phyloP scores from a whole-genome alignment of 2,113 vertebrate genomes.

The Eclectus roratus region DNA sequence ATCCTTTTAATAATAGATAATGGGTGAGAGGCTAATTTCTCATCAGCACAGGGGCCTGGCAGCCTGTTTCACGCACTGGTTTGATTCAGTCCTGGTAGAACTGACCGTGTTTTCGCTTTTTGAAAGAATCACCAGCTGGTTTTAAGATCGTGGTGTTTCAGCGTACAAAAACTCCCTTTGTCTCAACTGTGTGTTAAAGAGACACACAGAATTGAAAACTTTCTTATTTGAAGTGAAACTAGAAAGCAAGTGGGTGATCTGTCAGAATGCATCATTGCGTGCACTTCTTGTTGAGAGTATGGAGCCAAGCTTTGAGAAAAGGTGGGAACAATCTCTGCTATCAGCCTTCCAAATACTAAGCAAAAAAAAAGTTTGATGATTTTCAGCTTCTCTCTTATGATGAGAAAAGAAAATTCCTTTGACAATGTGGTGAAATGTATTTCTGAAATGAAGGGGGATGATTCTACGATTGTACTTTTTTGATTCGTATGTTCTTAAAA shows the following conservation, averaged over 20 bases:
- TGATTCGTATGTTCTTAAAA: not conserved
- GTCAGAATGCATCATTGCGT: not conserved
- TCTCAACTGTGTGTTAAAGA: not conserved
- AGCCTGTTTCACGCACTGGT: not conserved
- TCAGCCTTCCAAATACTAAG: not conserved
- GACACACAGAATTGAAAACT: not conserved
- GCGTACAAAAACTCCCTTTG: not conserved
- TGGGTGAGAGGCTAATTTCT: not conserved
- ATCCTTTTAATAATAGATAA: not conserved
- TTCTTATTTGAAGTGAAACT: constrained; percentile 1
- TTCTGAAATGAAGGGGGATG: not conserved
- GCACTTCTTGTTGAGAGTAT: not conserved
- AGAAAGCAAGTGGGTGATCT: constrained; percentile 1
- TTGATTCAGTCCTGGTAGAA: not conserved
- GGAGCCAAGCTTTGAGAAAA: not conserved
- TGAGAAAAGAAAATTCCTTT: constrained; percentile 8
- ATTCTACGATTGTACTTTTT: fast-evolving
- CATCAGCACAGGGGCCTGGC: not conserved
- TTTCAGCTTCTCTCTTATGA: not conserved
- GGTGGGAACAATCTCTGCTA: not conserved
- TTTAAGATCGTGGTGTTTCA: not conserved
- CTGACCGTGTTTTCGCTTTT: not conserved
- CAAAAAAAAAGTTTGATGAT: not conserved
- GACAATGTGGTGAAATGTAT: not conserved
- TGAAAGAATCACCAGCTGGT: not conserved